Evolutionary conservation across 2,888 invertebrate species (phyloP).

Genomic region (Argyra leucocephala): DNA sequence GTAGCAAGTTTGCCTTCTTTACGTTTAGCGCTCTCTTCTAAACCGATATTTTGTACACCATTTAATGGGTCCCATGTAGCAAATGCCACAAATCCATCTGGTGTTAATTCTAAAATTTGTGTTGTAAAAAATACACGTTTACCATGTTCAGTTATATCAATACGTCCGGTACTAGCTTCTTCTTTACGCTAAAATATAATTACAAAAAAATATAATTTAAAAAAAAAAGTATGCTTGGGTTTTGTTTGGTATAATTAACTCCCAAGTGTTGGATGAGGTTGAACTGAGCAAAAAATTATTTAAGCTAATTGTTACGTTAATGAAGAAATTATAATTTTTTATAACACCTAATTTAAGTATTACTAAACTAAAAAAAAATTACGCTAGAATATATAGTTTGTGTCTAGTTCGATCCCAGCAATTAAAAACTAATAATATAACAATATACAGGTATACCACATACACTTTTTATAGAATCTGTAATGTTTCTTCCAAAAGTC

Average conservation of each 20-base stretch:
- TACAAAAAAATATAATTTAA: slow-evolving; percentile 9
- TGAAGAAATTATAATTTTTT: no score
- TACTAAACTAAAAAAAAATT: no score
- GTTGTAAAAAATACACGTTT: slow-evolving; percentile 57
- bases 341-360: no score
- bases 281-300: no score
- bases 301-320: no score
- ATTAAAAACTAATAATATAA: no score
- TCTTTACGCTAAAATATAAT: slow-evolving; percentile 32
- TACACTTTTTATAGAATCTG: slow-evolving; percentile 59
- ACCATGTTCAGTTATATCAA: slow-evolving; percentile 49
- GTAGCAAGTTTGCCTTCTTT: slow-evolving; percentile 46
- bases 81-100: slow-evolving; percentile 49
- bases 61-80: slow-evolving; percentile 41
- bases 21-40: slow-evolving; percentile 49
- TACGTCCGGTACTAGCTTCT: slow-evolving; percentile 37
- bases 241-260: no score
- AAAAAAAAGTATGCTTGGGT: not conserved
- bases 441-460: no score
- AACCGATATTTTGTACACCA: slow-evolving; percentile 32
- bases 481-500: slow-evolving; percentile 53
- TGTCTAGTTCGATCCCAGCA: no score
- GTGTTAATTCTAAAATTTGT: slow-evolving; percentile 57
- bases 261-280: no score
- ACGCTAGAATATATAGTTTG: no score